Percentiles rank a stretch among this genome's conserved stretches.
Conservation (phyloP, 2,797 vertebrate genomes). For the Heliangelus exortis region DNA sequence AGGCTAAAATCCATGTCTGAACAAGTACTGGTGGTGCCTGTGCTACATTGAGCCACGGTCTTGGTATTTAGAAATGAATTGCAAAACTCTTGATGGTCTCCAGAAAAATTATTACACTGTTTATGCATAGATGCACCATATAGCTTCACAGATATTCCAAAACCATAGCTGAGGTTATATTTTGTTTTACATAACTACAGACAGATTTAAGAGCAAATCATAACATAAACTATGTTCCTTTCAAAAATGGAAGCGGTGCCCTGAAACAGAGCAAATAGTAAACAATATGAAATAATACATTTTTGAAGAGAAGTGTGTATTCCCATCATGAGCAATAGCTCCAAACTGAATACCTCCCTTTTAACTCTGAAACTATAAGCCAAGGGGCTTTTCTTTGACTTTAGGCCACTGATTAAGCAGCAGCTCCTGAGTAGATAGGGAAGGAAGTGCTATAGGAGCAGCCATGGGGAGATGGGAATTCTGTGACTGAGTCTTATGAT, state of each 20-base stretch:
- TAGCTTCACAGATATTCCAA: neutral
- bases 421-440: neutral
- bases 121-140: neutral
- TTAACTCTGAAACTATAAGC: neutral
- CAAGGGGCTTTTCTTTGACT: neutral
- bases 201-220: neutral
- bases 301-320: neutral
- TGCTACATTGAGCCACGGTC: fast-evolving
- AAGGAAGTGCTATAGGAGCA: neutral
- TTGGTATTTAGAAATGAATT: neutral
- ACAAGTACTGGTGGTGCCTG: neutral
- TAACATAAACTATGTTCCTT: neutral
- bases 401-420: neutral
- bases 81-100: neutral
- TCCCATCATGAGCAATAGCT: neutral
- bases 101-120: neutral
- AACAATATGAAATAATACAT: neutral
- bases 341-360: neutral
- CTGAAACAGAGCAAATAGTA: neutral
- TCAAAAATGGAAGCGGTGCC: neutral
- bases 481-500: neutral
- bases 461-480: neutral
- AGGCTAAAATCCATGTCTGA: neutral
- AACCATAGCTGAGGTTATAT: neutral
- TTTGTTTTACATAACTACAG: neutral